These are phyloP conservation scores for Caenorhabditis inopinata DNA, from an alignment of 1,140 invertebrate genomes.

Conservation along the genomic window DNA sequence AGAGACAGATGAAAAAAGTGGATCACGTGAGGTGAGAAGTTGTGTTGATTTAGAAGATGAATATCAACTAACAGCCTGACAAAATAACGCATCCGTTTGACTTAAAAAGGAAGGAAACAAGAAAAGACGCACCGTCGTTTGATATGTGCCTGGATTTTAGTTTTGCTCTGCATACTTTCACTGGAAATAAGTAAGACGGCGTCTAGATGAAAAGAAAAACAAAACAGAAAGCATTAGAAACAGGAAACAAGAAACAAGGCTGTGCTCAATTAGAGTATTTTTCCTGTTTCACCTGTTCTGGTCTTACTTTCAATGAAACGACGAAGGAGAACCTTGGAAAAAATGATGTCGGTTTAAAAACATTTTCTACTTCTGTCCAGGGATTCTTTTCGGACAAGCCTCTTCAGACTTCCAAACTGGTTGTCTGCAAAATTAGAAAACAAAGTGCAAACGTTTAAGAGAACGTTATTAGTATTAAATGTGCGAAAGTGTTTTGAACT, in stretches of 20 bases:
- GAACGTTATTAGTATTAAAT: no score
- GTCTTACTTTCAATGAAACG: neutral
- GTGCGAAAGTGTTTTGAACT: no score
- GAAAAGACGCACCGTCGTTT: neutral
- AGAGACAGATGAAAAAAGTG: conserved; percentile 7
- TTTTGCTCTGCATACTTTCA: neutral
- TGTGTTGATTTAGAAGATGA: conserved; percentile 20
- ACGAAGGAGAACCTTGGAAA: neutral
- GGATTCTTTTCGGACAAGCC: neutral
- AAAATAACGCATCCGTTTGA: neutral
- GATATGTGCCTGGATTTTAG: neutral
- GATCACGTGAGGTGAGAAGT: conserved; percentile 23
- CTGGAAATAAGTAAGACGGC: no score
- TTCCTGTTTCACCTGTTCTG: neutral
- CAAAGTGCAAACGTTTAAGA: neutral
- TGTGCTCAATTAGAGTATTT: neutral
- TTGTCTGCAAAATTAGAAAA: conserved; percentile 2
- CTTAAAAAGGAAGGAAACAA: neutral
- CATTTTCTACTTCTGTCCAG: neutral
- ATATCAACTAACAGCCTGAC: neutral
- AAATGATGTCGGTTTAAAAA: neutral
- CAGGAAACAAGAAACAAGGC: neutral
- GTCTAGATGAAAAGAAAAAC: no score
- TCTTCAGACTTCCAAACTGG: neutral
- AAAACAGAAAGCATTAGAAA: neutral